Percentiles rank a stretch among this genome's conserved stretches.
Evolutionary conservation across 2,797 vertebrate species (phyloP).

Genomic region (Phyllotis vaccarum): DNA sequence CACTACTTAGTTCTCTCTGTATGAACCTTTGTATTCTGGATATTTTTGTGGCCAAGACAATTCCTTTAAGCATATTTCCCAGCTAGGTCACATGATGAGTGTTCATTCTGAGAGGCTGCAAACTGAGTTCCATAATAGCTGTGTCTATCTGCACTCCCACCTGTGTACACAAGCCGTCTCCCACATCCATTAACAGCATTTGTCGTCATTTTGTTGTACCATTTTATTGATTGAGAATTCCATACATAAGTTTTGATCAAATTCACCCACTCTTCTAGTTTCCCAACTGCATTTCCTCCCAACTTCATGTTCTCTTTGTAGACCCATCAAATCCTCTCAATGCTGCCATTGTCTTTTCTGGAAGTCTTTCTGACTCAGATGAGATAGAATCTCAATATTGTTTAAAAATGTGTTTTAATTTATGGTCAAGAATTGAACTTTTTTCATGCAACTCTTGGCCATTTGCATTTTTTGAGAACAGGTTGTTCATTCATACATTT

Average conservation of each 20-base stretch:
- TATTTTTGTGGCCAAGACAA: neutral
- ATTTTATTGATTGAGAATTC: neutral
- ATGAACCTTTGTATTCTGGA: neutral
- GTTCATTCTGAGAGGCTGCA: neutral
- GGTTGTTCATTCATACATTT: neutral
- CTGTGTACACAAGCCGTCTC: no score
- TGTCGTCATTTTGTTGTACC: neutral
- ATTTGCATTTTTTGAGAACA: neutral
- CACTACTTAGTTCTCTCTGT: neutral
- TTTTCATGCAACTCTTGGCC: neutral
- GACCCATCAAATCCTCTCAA: neutral
- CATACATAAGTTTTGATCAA: neutral
- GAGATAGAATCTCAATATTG: neutral
- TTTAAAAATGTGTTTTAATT: neutral
- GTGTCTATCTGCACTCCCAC: no score
- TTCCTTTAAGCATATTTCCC: neutral
- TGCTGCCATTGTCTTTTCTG: neutral
- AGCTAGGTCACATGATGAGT: neutral
- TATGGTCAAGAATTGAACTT: neutral
- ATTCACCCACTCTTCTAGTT: no score
- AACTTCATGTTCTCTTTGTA: neutral
- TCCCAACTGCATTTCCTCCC: neutral
- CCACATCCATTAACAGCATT: neutral
- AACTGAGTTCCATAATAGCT: neutral
- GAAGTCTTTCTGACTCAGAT: neutral